Base-by-base conservation (phyloP, 2,113 vertebrate genomes). In the Rattus norvegicus region DNA sequence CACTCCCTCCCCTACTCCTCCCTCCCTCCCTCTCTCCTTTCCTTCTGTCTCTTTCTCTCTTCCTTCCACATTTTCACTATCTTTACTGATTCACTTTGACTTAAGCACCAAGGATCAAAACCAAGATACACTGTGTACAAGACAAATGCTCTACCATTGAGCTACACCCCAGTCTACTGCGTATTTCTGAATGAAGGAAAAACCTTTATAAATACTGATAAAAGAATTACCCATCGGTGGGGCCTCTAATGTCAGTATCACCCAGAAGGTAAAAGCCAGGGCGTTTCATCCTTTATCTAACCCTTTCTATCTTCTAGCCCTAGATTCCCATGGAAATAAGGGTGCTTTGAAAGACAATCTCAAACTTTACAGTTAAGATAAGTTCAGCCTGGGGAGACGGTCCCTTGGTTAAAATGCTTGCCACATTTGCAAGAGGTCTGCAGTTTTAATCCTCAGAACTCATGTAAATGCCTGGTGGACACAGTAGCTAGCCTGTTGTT, bases 321-420 rank as follows among this genome's bases (percentile, higher is more conserved):
- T 91, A 88, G 92, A 30, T 79, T 94, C 43, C 43, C 81, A 33
- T 26, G 13, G 76, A 13, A 65, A 65, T 89, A 49, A 49, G 2
- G 49, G 30, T 8, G 17, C 30, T 88, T 73, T 92, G 36, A 63
- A 83, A 95, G 69, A 59, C n/a, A 54, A 49, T 24, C 19, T 61
- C 81, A 90, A 75, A 81, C 65, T 39, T 85, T 95, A 36, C 70
- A 26, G 36, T 43, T 33, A 92, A 88, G 19, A 90, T 49, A 90
- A 81, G 52, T 12, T 96, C 81, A 86, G 69, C 12, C 24, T 49
- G 75, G 75, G 75, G 75, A 77, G 7, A 77, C 16, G 24, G 43
- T 26, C 28, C 75, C 22, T 47, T 76, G 43, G 24, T 77, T 49
- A 49, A 49, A 77, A 43, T 49, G 43, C 39, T 49, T 49, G 12